Evolutionary conservation across 2,113 vertebrate species (phyloP), one percentile per base, ranked within the genome.

Genomic region (Sardina pilchardus): DNA sequence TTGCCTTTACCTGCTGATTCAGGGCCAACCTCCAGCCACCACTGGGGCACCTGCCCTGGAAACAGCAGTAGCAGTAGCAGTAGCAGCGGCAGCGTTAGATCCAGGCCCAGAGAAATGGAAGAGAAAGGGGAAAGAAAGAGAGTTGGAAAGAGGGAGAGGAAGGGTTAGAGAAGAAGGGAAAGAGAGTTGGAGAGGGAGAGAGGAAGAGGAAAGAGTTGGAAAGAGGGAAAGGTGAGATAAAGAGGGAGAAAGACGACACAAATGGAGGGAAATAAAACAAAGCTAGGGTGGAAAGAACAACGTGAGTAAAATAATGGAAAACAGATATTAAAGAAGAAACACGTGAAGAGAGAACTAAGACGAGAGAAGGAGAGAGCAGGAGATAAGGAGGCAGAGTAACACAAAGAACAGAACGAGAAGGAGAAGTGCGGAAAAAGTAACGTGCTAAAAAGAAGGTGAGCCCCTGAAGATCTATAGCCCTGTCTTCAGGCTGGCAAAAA

Each of bases 1-100:
- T 78, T 19, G 14, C 30, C 71, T 78, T 19, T 63, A 71, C 71
- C 71, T 78, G 71, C 71, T 78, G 26, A 78, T 78, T 78, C 71
- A 78, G 71, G 71, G 30, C 71, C 0, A 34, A 78, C 30, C 71
- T 4, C 36, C 71, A 16, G 71, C 30, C 16, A 4, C 30, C 30
- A 75, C 67, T 36, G 34, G 67, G 67, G 16, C 67, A 36, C 34
- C 71, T 78, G 71, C 34, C 71, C 34, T 78, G 71, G 71, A 78
- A 78, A 2, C 71, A 59, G 53, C 5, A 24, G 6, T 19, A 36
- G 67, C 9, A 14, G 26, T 3, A 16, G 30, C 67, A 34, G 10
- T n/a, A 67, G n/a, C 24, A 67, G 17, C 4, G 8, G 21, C 56
- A 24, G 56, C 56, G 21, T 24, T 56, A 2, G 14, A 26, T 4